These are phyloP conservation scores for Pachyrhynchus sulphureomaculatus DNA, from an alignment of 1,140 invertebrate species.

Conservation along the genomic window DNA sequence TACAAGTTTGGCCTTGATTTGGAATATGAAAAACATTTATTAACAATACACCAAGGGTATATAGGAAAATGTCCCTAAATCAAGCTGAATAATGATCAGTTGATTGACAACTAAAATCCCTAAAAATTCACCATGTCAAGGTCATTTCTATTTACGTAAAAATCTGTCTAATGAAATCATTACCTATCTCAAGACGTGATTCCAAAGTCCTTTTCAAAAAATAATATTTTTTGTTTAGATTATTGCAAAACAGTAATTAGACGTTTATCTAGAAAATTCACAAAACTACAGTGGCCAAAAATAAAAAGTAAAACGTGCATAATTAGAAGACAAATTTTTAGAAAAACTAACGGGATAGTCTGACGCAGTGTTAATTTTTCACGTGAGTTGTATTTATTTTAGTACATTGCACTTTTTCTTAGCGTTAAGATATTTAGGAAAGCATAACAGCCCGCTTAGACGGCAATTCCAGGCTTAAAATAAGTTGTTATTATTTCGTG, in stretches of 20 bases:
- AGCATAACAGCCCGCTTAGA: neutral
- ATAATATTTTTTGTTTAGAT: neutral
- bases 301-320: neutral
- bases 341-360: neutral
- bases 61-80: too few relatives aligned
- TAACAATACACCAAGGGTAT: too few relatives aligned
- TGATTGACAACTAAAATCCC: too few relatives aligned
- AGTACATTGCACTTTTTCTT: constrained; percentile 2
- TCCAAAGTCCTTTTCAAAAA: neutral
- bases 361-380: neutral
- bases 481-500: too few relatives aligned
- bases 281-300: neutral
- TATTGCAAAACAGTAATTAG: neutral
- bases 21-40: too few relatives aligned
- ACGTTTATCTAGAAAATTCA: neutral
- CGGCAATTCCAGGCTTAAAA: too few relatives aligned
- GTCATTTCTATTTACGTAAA: too few relatives aligned
- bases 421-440: neutral
- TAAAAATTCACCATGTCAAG: too few relatives aligned
- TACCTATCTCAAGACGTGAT: constrained; percentile 1
- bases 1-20: too few relatives aligned
- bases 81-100: too few relatives aligned
- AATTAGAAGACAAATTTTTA: neutral
- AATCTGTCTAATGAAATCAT: neutral
- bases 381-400: constrained; percentile 7